phyloP scores from a whole-genome alignment of 2,888 invertebrate genomes.

The Chloromyia formosa region DNA sequence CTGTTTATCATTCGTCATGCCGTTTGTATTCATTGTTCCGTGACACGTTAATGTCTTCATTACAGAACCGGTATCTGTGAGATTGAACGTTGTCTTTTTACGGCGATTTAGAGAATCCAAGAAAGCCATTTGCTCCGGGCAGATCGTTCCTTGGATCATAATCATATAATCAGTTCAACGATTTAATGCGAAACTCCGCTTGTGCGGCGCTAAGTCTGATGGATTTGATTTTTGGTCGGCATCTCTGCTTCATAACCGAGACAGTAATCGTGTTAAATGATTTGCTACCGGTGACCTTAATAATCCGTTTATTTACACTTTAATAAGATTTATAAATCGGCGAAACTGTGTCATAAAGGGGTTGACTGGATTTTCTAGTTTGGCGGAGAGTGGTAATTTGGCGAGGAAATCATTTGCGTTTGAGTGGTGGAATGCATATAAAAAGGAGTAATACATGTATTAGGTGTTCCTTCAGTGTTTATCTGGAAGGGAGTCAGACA shows the following conservation, averaged over 20 bases:
- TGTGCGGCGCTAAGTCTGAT: slow-evolving; percentile 15
- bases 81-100: background rate
- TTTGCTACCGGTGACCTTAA: slow-evolving; percentile 22
- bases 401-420: background rate
- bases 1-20: slow-evolving; percentile 53
- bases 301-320: slow-evolving; percentile 39
- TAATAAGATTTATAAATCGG: slow-evolving; percentile 27
- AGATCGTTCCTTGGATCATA: background rate
- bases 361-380: slow-evolving; percentile 29
- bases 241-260: too few relatives aligned
- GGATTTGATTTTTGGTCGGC: slow-evolving; percentile 11
- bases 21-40: slow-evolving; percentile 52
- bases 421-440: too few relatives aligned
- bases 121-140: background rate
- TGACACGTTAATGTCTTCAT: slow-evolving; percentile 53
- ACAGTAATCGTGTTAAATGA: slow-evolving; percentile 27
- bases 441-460: too few relatives aligned
- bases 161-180: background rate
- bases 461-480: too few relatives aligned
- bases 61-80: slow-evolving; percentile 48
- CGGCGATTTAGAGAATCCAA: background rate
- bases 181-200: background rate
- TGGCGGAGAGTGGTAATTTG: background rate
- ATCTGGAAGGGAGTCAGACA: too few relatives aligned
- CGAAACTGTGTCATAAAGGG: background rate